Conservation (phyloP, 2,113 vertebrate species). For the Gopherus flavomarginatus region DNA sequence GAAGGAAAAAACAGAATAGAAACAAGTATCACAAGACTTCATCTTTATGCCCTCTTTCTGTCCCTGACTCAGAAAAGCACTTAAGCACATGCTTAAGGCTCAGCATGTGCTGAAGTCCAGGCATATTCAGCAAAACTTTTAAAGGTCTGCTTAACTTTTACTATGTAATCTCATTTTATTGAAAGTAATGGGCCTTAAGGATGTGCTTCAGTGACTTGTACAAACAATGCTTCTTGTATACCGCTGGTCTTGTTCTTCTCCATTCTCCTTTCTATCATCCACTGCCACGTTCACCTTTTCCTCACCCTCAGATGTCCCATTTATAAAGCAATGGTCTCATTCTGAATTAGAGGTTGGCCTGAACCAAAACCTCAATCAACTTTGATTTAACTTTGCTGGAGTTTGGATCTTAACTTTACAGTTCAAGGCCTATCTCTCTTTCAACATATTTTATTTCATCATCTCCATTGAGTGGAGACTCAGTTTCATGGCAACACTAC, state of each 20-base stretch:
- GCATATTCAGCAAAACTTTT: background rate
- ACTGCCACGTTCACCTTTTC: accelerated
- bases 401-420: no score
- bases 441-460: no score
- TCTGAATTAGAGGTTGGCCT: background rate
- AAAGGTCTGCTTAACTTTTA: background rate
- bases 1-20: background rate
- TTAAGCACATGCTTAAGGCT: background rate
- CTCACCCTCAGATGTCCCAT: background rate
- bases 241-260: background rate
- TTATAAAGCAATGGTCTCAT: background rate
- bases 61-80: background rate
- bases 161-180: background rate
- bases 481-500: no score
- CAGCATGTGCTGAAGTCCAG: background rate
- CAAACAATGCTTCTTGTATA: background rate
- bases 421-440: no score
- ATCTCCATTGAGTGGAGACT: no score
- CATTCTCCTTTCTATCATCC: background rate
- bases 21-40: accelerated
- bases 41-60: background rate
- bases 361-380: background rate
- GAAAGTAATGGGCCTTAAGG: background rate
- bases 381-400: no score
- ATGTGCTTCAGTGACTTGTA: background rate